phyloP scores from a whole-genome alignment of 2,797 vertebrate genomes.

The Urocyon cinereoargenteus region DNA sequence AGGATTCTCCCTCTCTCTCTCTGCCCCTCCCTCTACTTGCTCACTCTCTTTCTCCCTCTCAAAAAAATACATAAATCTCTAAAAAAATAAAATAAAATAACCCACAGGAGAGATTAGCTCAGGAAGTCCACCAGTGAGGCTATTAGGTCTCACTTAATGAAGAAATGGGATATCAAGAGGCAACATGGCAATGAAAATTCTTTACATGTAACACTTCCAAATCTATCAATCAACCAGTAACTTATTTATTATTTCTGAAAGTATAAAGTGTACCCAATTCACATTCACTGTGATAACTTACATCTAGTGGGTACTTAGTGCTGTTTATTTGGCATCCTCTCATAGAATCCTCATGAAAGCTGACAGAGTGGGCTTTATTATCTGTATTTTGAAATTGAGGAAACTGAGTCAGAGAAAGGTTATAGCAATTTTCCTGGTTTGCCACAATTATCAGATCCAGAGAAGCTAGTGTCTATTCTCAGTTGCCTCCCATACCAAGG shows the following conservation, averaged over 20 bases:
- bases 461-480: background rate
- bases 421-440: constrained; percentile 17
- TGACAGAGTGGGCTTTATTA: background rate
- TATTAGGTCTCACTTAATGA: background rate
- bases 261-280: background rate
- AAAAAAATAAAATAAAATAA: background rate
- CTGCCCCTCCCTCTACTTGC: background rate
- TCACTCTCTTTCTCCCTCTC: background rate
- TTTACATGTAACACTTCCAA: background rate
- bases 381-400: background rate
- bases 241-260: constrained; percentile 11
- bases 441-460: background rate
- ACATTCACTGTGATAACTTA: background rate
- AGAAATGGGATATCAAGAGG: background rate
- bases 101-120: background rate
- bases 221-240: background rate
- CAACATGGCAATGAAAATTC: background rate
- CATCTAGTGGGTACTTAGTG: background rate
- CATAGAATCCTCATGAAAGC: background rate
- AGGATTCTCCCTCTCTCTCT: background rate
- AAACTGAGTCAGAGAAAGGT: background rate
- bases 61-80: background rate
- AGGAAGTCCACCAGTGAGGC: background rate
- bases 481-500: background rate
- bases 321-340: background rate